A percentile compares a stretch with the other conserved stretches of the same genome.
These are phyloP conservation scores for Stegostoma tigrinum DNA, from an alignment of 2,113 vertebrate species.

Conservation along the genomic window DNA sequence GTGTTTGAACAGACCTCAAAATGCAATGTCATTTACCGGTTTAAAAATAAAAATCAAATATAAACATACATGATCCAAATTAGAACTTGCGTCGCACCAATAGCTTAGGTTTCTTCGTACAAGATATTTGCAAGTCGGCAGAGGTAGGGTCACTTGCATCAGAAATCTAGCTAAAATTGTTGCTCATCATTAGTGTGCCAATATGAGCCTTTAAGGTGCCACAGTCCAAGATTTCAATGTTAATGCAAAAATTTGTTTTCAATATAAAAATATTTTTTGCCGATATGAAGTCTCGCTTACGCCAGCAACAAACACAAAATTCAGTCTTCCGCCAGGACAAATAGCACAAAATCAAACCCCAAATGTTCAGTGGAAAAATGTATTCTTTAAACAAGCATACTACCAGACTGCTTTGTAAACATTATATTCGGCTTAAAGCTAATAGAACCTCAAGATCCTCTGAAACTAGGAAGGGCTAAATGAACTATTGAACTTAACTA, in stretches of 20 bases:
- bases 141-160: neutral
- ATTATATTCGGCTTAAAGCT: constrained; percentile 31
- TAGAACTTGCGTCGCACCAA: neutral
- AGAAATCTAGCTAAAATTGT: neutral
- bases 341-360: constrained; percentile 25
- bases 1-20: neutral
- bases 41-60: neutral
- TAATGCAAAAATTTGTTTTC: constrained; percentile 11
- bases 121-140: neutral
- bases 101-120: neutral
- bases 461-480: constrained; percentile 7
- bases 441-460: constrained; percentile 28
- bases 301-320: constrained; percentile 25
- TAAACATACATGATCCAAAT: neutral
- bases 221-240: neutral
- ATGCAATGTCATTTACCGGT: neutral
- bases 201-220: neutral
- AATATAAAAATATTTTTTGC: neutral
- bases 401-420: constrained; percentile 33
- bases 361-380: constrained; percentile 35
- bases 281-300: neutral
- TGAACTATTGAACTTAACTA: constrained; percentile 26
- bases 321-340: constrained; percentile 29
- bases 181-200: neutral
- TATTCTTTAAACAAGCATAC: constrained; percentile 25